These are phyloP conservation scores for Arizona elegans DNA, from an alignment of 2,113 vertebrate species.

Conservation along the genomic window DNA sequence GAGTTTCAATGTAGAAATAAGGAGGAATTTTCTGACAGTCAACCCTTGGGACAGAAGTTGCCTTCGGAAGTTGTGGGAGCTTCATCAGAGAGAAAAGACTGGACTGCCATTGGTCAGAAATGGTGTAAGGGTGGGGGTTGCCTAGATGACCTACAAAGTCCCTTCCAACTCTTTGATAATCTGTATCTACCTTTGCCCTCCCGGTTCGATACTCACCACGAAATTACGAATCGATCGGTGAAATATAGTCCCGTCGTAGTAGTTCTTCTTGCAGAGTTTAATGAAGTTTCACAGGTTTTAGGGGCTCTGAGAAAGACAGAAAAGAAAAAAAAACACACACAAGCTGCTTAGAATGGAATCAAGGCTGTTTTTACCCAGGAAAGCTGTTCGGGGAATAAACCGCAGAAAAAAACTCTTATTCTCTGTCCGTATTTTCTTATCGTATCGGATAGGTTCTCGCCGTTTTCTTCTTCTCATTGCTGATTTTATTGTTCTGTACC, in stretches of 20 bases:
- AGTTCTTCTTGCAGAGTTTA: slow-evolving; percentile 88
- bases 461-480: background rate
- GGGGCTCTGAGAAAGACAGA: slow-evolving; percentile 78
- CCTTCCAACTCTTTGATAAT: too few species aligned
- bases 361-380: background rate
- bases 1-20: too few species aligned
- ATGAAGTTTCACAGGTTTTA: slow-evolving; percentile 95
- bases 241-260: slow-evolving; percentile 88
- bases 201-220: slow-evolving; percentile 76
- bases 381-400: background rate
- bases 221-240: slow-evolving; percentile 97
- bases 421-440: background rate
- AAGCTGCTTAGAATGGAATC: background rate
- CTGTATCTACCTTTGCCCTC: too few species aligned
- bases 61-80: too few species aligned
- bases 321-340: accelerated
- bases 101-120: too few species aligned
- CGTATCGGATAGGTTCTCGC: background rate
- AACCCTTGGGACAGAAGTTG: too few species aligned
- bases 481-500: background rate
- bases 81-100: too few species aligned
- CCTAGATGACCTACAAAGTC: too few species aligned
- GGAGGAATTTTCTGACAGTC: too few species aligned
- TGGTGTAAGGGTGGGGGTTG: too few species aligned
- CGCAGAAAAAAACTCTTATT: background rate